Base-by-base conservation (phyloP, 2,797 vertebrate species). In the Enteromius trimaculatus region DNA sequence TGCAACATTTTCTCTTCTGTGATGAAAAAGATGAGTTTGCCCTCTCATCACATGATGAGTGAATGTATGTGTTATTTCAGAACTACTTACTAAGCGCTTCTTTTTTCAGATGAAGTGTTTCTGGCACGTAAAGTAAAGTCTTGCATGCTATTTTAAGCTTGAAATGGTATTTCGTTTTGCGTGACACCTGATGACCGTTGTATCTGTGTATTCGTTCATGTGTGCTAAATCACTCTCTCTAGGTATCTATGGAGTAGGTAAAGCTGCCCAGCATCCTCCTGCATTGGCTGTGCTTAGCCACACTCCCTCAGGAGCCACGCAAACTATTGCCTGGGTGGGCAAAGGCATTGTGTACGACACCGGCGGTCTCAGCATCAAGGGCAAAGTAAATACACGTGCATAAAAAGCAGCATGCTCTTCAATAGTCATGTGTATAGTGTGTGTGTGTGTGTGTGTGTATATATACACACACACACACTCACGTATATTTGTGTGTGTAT, bases 331-430 rank as follows among this genome's bases (percentile, higher is more conserved):
- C 0, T 99, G 98, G 98, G 97, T 99, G 78, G 98, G 98, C 84
- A 99, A 99, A 88, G 98, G 98, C 68, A 98, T 99, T 11, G 98
- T 99, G 83, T 99, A 99, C 0, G 98, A 99, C 92, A 99, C 98
- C 0, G 98, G 98, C 75, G 98, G 98, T 87, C 97, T 99, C 88
- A 99, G 98, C 95, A 99, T 99, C 92, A 99, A 99, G 91, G 98
- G 98, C 70, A 99, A 99, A 96, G 98, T 99, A 90, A 34, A 66
- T 65, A 69, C 39, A 39, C 9, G 39, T 44, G 4, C 6, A 44
- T 17, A 39, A 23, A 68, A 42, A 3, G 3, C 9, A 42, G 9
- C 55, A 7, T 0, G 0, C 31, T 53, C 68, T n/a, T n/a, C n/a
- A n/a, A n/a, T n/a, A n/a, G n/a, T n/a, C n/a, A n/a, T n/a, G n/a